Evolutionary conservation across 2,113 vertebrate species (phyloP), one percentile per base, ranked within the genome.

Genomic region (Sialia sialis): DNA sequence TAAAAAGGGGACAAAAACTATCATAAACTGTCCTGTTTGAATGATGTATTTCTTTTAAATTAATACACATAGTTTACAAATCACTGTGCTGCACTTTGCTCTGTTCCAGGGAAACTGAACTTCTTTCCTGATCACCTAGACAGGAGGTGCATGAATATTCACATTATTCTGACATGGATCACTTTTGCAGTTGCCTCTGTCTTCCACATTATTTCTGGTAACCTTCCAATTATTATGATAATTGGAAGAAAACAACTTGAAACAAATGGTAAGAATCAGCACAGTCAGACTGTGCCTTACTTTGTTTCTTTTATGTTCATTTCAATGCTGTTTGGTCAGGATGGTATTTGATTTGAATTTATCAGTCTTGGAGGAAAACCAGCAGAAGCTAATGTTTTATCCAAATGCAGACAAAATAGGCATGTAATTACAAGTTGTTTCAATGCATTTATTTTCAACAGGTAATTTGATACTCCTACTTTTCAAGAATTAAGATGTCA

Each of bases 401-500:
- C 91, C 84, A 93, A 97, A 84, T 68, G 84, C 67, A 95, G 88
- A 94, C 92, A 92, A 90, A 96, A 96, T 82, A 96, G 75, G 87
- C 97, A 96, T 96, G 96, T 86, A 97, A 97, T 96, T 96, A 93
- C 95, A 96, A 97, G 80, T 94, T 92, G 78, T 95, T 97, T 87
- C 93, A 94, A 96, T 89, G 97, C 49, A 89, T 87, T 96, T 96
- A 74, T 96, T 97, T 90, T 97, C 93, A 88, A 94, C 95, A 97
- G 82, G 91, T 96, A 97, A 97, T 97, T 96, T 91, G 84, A 97
- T 94, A 95, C 85, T 96, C 56, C 79, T 69, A 81, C 85, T 97
- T 97, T 89, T 95, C 94, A 92, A 95, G 95, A 96, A 97, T 96
- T 96, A 97, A 95, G 97, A 96, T 97, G 95, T 96, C 87, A 95